These are phyloP conservation scores for Acronicta psi DNA, from an alignment of 2,888 invertebrate species.

Conservation along the genomic window DNA sequence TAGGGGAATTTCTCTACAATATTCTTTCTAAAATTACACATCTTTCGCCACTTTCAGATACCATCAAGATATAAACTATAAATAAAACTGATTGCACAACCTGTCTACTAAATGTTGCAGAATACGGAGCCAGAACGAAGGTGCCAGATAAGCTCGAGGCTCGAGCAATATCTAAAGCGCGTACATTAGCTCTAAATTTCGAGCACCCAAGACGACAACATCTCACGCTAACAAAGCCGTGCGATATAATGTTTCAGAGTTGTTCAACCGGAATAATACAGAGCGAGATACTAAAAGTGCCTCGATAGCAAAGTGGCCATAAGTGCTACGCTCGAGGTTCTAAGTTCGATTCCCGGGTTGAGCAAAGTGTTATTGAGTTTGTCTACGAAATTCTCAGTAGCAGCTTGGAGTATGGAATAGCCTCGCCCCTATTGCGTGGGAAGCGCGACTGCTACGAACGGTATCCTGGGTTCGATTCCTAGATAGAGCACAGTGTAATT, in stretches of 20 bases:
- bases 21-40: constrained; percentile 11
- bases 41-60: constrained; percentile 30
- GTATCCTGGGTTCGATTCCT: no score
- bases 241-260: constrained; percentile 65
- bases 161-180: constrained; percentile 39
- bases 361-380: no score
- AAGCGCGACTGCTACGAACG: no score
- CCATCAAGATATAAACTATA: constrained; percentile 41
- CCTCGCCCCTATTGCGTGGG: no score
- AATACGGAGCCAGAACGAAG: constrained; percentile 31
- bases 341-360: no score
- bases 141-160: constrained; percentile 42
- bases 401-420: no score
- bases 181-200: constrained; percentile 51
- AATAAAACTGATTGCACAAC: constrained; percentile 48
- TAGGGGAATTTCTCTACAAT: neutral
- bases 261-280: constrained; percentile 65
- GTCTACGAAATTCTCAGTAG: no score
- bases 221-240: constrained; percentile 64
- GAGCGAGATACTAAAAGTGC: constrained; percentile 52
- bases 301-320: no score
- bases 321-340: no score
- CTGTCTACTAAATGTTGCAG: constrained; percentile 35
- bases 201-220: constrained; percentile 54
- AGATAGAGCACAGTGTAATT: no score